Evolutionary conservation across 2,797 vertebrate species (phyloP), one percentile per base, ranked within the genome.

Genomic region (Astyanax mexicanus): DNA sequence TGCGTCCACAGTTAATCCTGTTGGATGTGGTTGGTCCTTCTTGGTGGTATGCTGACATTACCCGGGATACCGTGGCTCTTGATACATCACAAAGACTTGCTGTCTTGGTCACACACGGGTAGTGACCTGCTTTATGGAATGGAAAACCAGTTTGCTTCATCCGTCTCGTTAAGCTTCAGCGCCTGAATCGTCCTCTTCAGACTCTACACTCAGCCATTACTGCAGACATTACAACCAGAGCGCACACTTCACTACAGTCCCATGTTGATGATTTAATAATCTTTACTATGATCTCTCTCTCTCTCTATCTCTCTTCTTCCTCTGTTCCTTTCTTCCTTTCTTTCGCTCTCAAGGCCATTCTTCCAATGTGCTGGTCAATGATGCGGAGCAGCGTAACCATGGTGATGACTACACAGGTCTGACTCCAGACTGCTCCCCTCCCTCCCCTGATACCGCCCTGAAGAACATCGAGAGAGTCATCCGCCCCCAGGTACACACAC

Each of bases 391-490:
- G 65, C 77, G 95, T 97, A 96, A 94, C 95, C 95, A 97, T 95
- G 96, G 95, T 89, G 94, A 97, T 94, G 93, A 94, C 89, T 95
- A 95, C 38, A 95, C 95, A 81, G 96, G 95, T 81, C 95, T 97
- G 84, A 98, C 97, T 92, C 97, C 97, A 90, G 97, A 99, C 92
- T 99, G 96, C 85, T 99, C 96, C 49, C 97, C 97, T 88, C 97
- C 97, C 77, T 99, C 97, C 80, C 97, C 97, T 15, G 96, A 97
- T 90, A 99, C 97, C 19, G 97, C 97, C 85, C 93, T 99, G 88
- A 97, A 97, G 94, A 98, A 96, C 89, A 99, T 98, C 49, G 96
- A 98, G 88, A 98, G 96, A 96, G 97, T 99, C 85, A 99, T 99
- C 88, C 96, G 96, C 89, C 97, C 97, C 87, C 96, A 98, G 97